These are phyloP conservation scores for Agrochola macilenta DNA, from an alignment of 2,888 invertebrate genomes.

Conservation along the genomic window DNA sequence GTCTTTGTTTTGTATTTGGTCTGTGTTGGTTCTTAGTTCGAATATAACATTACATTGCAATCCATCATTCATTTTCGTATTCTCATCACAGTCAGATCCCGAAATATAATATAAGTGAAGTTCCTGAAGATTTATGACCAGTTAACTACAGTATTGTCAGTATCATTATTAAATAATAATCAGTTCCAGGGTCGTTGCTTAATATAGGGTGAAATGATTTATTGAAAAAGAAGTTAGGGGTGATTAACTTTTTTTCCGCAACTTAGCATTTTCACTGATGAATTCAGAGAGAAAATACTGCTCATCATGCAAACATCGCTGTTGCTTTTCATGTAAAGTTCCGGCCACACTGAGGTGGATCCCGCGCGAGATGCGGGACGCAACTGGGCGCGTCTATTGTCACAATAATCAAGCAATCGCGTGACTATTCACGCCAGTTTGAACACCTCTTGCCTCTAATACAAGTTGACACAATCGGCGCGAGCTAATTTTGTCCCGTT, in stretches of 20 bases:
- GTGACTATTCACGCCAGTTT: too few species aligned
- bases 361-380: background rate
- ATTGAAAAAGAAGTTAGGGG: conserved; percentile 11
- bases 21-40: too few species aligned
- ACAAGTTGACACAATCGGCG: background rate
- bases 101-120: conserved; percentile 13
- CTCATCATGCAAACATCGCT: background rate
- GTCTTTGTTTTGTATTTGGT: too few species aligned
- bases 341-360: too few species aligned
- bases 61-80: conserved; percentile 30
- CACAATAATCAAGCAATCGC: background rate
- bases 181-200: conserved; percentile 8
- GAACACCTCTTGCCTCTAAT: too few species aligned
- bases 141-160: conserved; percentile 37
- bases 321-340: background rate
- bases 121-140: conserved; percentile 43
- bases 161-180: conserved; percentile 39
- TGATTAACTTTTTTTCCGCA: conserved; percentile 25
- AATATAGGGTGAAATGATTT: conserved; percentile 41
- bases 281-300: background rate
- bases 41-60: background rate
- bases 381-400: background rate
- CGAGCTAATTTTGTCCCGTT: background rate
- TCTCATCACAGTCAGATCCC: conserved; percentile 17
- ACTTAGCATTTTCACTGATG: background rate